These are phyloP conservation scores for Pseudochirops cupreus DNA, from an alignment of 2,797 vertebrate species.

Conservation along the genomic window DNA sequence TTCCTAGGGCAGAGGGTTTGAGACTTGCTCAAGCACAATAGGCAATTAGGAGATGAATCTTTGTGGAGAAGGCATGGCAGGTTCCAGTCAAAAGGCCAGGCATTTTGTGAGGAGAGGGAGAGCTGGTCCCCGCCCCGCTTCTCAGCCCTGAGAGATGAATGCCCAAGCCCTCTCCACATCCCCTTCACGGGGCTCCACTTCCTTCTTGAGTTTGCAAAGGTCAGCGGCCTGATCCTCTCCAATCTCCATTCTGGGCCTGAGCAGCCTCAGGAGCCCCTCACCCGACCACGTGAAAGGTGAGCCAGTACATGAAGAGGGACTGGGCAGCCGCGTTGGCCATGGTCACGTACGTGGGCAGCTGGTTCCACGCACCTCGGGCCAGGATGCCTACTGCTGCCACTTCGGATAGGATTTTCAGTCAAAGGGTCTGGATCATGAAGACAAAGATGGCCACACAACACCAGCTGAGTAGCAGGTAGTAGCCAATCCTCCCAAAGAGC, in stretches of 20 bases:
- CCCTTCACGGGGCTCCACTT: too few relatives aligned
- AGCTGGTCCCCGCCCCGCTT: not conserved
- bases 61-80: not conserved
- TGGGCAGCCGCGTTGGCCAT: slow-evolving; percentile 94
- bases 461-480: slow-evolving; percentile 87
- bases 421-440: slow-evolving; percentile 94
- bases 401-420: slow-evolving; percentile 94
- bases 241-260: too few relatives aligned
- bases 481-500: slow-evolving; percentile 90
- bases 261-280: slow-evolving; percentile 73
- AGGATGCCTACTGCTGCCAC: slow-evolving; percentile 91
- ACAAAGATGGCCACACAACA: slow-evolving; percentile 92
- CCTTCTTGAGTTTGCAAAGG: too few relatives aligned
- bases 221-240: not conserved
- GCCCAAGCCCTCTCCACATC: too few relatives aligned
- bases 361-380: slow-evolving; percentile 91
- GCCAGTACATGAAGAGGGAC: slow-evolving; percentile 86
- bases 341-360: slow-evolving; percentile 96
- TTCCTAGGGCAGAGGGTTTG: not conserved
- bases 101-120: too few relatives aligned
- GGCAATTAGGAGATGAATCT: slow-evolving; percentile 28
- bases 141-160: too few relatives aligned
- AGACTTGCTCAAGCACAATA: not conserved
- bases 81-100: not conserved
- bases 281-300: slow-evolving; percentile 89